These are phyloP conservation scores for Meta bourneti DNA, from an alignment of 2,888 invertebrate genomes.

Conservation along the genomic window DNA sequence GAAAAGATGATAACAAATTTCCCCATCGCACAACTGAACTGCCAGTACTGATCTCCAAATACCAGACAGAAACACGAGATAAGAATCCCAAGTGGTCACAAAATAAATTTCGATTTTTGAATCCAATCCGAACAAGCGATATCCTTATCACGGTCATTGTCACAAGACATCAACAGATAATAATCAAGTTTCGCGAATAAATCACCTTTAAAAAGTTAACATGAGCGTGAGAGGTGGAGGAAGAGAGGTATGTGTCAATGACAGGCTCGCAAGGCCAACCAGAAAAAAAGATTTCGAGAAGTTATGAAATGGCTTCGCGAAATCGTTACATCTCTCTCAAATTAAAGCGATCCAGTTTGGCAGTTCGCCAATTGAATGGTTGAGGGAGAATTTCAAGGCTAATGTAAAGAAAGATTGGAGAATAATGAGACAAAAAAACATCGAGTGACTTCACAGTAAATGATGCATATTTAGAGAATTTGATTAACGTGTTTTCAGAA, in stretches of 20 bases:
- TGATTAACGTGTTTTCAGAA: neutral
- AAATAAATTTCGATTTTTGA: slow-evolving; percentile 12
- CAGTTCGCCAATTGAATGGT: slow-evolving; percentile 22
- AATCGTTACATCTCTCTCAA: neutral
- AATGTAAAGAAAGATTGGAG: slow-evolving; percentile 28
- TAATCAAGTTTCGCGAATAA: slow-evolving; percentile 2
- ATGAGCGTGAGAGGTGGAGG: neutral
- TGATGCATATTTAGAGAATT: neutral
- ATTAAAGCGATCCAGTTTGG: slow-evolving; percentile 47
- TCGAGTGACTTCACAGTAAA: slow-evolving; percentile 11
- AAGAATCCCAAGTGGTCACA: too few species aligned
- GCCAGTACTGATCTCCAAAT: too few species aligned
- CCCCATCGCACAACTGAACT: too few species aligned
- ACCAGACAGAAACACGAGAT: too few species aligned
- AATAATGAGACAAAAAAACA: slow-evolving; percentile 28
- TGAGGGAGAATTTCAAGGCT: slow-evolving; percentile 29
- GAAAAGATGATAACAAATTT: too few species aligned
- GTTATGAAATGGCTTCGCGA: slow-evolving; percentile 17
- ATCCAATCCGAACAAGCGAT: slow-evolving; percentile 1
- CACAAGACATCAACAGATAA: neutral
- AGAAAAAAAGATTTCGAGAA: slow-evolving; percentile 23
- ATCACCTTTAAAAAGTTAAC: slow-evolving; percentile 13
- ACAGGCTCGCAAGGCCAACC: slow-evolving; percentile 42
- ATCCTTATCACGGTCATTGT: slow-evolving; percentile 44
- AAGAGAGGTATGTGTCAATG: slow-evolving; percentile 11